A percentile compares a stretch with the other conserved stretches of the same genome.
Conservation (phyloP, 2,888 invertebrate species). For the Auanema freiburgensis region DNA sequence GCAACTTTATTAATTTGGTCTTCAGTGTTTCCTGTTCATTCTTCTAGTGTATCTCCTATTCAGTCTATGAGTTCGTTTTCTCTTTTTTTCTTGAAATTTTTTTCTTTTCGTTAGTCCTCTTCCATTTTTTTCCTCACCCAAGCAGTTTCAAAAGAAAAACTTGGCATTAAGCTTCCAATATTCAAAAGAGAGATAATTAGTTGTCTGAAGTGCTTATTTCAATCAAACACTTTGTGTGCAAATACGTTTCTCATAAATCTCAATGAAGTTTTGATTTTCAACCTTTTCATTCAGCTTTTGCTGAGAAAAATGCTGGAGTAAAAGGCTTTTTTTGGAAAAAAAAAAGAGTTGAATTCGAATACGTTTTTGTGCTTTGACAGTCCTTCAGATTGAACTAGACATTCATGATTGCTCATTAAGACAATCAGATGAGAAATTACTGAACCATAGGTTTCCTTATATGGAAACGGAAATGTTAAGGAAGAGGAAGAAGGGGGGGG, state of each 20-base stretch:
- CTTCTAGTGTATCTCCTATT: background rate
- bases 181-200: background rate
- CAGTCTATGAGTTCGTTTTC: background rate
- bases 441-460: too few relatives aligned
- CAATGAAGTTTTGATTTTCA: too few relatives aligned
- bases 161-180: background rate
- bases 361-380: too few relatives aligned
- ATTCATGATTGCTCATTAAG: too few relatives aligned
- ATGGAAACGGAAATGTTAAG: too few relatives aligned
- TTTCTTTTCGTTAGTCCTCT: background rate
- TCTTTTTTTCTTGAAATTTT: background rate
- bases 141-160: background rate
- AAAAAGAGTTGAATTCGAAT: too few relatives aligned
- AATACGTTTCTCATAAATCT: slow-evolving; percentile 2
- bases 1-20: background rate
- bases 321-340: too few relatives aligned
- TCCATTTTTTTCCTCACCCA: background rate
- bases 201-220: background rate
- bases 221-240: background rate
- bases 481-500: too few relatives aligned
- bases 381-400: too few relatives aligned
- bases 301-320: too few relatives aligned
- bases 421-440: too few relatives aligned
- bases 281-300: too few relatives aligned
- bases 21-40: background rate